Conservation (phyloP, 2,888 invertebrate species). For the Cenopis cana region DNA sequence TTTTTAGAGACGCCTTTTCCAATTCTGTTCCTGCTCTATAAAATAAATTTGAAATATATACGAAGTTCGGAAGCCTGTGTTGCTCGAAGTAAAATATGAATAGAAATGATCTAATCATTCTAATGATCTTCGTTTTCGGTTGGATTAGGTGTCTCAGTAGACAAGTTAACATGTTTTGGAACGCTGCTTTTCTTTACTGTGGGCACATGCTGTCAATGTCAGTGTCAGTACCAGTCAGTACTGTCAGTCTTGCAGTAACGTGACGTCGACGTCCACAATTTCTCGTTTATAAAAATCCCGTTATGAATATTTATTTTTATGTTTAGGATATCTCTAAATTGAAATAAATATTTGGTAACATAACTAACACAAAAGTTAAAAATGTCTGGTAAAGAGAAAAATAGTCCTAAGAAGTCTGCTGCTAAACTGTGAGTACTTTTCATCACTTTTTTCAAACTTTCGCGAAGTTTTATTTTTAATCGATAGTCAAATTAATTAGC, state of each 20-base stretch:
- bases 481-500: neutral
- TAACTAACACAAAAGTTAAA: neutral
- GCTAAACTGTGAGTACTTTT: slow-evolving; percentile 48
- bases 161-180: no score
- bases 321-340: neutral
- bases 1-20: no score
- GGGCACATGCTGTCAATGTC: slow-evolving; percentile 9
- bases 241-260: neutral
- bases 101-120: no score
- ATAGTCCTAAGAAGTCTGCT: slow-evolving; percentile 20
- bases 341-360: neutral
- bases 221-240: no score
- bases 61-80: no score
- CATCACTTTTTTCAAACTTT: slow-evolving; percentile 27
- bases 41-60: no score
- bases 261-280: slow-evolving; percentile 22
- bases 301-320: neutral
- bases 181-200: no score
- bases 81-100: no score
- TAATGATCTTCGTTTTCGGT: no score
- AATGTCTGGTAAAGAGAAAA: slow-evolving; percentile 49
- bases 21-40: no score
- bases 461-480: slow-evolving; percentile 13
- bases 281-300: neutral
- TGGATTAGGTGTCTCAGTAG: no score